phyloP scores from a whole-genome alignment of 2,113 vertebrate genomes.

The Aspiorhynchus laticeps region DNA sequence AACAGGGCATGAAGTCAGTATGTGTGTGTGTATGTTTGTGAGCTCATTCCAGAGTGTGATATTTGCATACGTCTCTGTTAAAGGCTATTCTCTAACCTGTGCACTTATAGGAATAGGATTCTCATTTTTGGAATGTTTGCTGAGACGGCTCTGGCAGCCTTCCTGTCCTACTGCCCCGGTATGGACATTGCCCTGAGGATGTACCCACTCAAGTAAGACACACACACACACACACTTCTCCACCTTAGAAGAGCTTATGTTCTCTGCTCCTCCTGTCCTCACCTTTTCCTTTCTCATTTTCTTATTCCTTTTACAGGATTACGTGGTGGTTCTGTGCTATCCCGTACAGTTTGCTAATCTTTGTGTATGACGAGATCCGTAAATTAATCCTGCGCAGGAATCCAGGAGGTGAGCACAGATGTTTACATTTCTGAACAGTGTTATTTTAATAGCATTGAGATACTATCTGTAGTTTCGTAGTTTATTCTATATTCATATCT shows the following conservation, averaged over 20 bases:
- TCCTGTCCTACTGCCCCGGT: constrained; percentile 81
- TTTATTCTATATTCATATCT: no score
- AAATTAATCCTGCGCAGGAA: constrained; percentile 76
- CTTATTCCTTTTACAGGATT: constrained; percentile 57
- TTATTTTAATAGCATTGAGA: no score
- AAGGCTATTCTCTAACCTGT: constrained; percentile 11
- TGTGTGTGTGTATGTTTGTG: not conserved
- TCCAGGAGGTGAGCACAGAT: constrained; percentile 75
- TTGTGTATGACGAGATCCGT: constrained; percentile 81
- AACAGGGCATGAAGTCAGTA: constrained; percentile 92
- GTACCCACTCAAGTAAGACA: constrained; percentile 77
- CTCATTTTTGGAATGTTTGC: constrained; percentile 80
- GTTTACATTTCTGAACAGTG: not conserved
- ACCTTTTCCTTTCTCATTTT: constrained; percentile 18
- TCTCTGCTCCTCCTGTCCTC: constrained; percentile 7
- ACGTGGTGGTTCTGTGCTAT: constrained; percentile 81
- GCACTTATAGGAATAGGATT: constrained; percentile 73
- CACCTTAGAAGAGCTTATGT: not conserved
- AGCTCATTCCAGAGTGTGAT: not conserved
- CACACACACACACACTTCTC: constrained; percentile 15
- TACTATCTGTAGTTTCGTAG: no score
- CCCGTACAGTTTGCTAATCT: constrained; percentile 80
- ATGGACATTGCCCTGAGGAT: constrained; percentile 81
- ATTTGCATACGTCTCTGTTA: constrained; percentile 4
- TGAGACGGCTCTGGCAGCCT: constrained; percentile 79